Percentiles rank a stretch among this genome's conserved stretches.
phyloP scores from a whole-genome alignment of 2,797 vertebrate species.

The Tragopan temminckii region DNA sequence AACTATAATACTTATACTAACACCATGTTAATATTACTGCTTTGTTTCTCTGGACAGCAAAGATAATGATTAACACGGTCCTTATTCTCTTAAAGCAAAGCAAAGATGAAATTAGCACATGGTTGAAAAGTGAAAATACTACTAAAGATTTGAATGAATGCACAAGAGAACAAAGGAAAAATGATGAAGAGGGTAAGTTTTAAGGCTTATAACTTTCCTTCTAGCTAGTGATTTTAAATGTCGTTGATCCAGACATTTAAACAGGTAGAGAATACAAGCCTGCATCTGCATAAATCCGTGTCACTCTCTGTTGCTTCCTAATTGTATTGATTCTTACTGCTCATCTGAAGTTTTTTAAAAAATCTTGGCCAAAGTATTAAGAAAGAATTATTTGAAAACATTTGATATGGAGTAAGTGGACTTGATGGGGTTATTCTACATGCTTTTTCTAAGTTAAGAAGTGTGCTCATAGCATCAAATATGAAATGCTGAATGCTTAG shows the following conservation, averaged over 20 bases:
- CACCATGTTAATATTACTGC: background rate
- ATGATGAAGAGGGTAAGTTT: conserved; percentile 79
- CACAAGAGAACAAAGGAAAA: conserved; percentile 69
- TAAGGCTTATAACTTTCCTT: background rate
- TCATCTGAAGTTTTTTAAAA: background rate
- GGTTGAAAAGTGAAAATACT: conserved; percentile 76
- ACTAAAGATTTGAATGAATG: conserved; percentile 75
- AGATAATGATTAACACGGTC: background rate
- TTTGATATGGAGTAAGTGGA: background rate
- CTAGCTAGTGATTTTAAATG: background rate
- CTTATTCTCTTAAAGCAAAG: conserved; percentile 69
- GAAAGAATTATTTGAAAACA: background rate
- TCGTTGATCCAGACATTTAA: background rate
- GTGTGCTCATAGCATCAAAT: background rate
- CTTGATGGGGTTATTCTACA: background rate
- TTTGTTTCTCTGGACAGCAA: background rate
- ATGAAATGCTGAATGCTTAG: background rate
- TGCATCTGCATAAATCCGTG: background rate
- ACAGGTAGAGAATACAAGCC: background rate
- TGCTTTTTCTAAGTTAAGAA: background rate
- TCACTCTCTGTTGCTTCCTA: background rate
- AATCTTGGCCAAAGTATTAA: background rate
- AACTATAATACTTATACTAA: background rate
- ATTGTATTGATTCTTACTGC: background rate
- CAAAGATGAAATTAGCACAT: conserved; percentile 60